Evolutionary conservation across 2,797 vertebrate species (phyloP).

Genomic region (Peromyscus nudipes): DNA sequence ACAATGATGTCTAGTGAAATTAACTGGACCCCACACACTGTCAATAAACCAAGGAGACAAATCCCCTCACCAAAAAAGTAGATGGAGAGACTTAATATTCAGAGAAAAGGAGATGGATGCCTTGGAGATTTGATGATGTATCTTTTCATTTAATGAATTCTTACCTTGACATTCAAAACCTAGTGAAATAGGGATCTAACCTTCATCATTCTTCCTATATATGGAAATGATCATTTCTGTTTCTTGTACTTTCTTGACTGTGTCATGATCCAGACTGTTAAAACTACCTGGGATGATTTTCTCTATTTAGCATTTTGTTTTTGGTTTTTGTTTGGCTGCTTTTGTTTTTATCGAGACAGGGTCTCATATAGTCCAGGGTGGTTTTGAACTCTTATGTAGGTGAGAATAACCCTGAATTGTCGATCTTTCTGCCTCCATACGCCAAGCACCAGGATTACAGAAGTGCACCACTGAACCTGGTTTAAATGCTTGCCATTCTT

Average conservation of each 20-base stretch:
- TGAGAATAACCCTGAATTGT: neutral
- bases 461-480: neutral
- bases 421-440: neutral
- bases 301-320: neutral
- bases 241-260: neutral
- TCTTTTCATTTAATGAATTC: constrained; percentile 20
- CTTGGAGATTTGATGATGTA: neutral
- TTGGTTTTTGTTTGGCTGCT: neutral
- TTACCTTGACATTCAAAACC: neutral
- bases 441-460: neutral
- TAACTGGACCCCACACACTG: neutral
- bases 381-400: neutral
- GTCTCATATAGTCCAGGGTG: neutral
- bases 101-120: neutral
- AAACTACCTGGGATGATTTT: neutral
- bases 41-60: neutral
- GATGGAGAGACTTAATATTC: constrained; percentile 20
- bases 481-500: neutral
- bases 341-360: neutral
- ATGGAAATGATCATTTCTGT: neutral
- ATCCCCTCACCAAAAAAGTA: constrained; percentile 32
- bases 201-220: neutral
- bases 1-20: neutral
- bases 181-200: neutral
- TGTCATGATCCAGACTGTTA: neutral